Base-by-base conservation (phyloP, 2,888 invertebrate species). In the Imbricaverruca yamaguchii region DNA sequence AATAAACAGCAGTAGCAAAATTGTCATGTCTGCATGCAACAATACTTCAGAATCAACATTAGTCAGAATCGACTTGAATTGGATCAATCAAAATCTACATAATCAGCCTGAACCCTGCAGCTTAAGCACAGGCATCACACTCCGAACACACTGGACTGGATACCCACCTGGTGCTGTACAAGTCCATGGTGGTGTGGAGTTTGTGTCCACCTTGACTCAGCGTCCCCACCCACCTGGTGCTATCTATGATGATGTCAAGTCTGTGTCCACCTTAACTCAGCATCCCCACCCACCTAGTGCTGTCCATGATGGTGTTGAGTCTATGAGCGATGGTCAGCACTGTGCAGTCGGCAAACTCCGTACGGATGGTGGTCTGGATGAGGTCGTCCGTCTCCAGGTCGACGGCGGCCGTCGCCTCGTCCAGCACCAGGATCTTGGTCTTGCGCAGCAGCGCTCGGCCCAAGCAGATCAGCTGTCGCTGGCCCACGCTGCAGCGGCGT, bases 321-420 rank as follows among this genome's bases (percentile, higher is more conserved):
- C 96, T 91, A 89, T 97, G 96, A 67, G 96, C 96, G 87, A 97
- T 96, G 0, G 96, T 96, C 55, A 97, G 90, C 80, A 97, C 93
- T 9, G 96, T 96, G 88, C 94, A 94, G 83, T 93, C 91, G 83
- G 90, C 91, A 87, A 97, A 97, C 87, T 96, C 94, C 55, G 91
- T 91, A 53, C 93, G 91, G 86, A 97, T 97, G 9, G 97, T 97
- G 88, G 86, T 85, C 91, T 94, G 90, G 82, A 90, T 89, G 53
- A 89, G 85, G 18, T 87, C 87, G 84, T 90, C 89, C 0, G 89
- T 90, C 84, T 89, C 88, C 55, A 88, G 85, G 85, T 90, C 90
- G 7, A 90, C 88, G 0, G 89, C 89, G 0, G 90, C 89, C 6
- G 90, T 90, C 0, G 90, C 90, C 85, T 90, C 90, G 84, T 90